Percentiles rank a stretch among this genome's conserved stretches.
Conservation (phyloP, 2,113 vertebrate genomes). For the Mionectes macconnelli region DNA sequence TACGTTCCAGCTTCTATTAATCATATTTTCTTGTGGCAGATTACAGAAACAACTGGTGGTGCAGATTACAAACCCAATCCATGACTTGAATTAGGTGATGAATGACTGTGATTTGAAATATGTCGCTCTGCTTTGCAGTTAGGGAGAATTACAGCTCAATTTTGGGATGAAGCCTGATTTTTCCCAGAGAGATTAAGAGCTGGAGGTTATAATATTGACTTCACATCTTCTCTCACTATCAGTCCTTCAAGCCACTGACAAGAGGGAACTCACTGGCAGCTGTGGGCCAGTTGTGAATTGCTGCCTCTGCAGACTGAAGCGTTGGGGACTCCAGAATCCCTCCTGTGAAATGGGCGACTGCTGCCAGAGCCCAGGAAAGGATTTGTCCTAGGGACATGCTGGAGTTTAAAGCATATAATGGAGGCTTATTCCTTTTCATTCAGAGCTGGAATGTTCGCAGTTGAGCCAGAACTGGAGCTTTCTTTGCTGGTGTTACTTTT, state of each 20-base stretch:
- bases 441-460: neutral
- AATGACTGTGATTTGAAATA: neutral
- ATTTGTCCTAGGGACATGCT: neutral
- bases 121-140: neutral
- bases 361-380: neutral
- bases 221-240: neutral
- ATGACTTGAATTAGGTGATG: neutral
- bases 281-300: neutral
- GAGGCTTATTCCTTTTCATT: neutral
- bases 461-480: neutral
- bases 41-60: rapidly evolving
- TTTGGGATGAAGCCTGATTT: neutral
- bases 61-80: neutral
- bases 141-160: neutral
- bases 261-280: neutral
- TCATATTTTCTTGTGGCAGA: neutral
- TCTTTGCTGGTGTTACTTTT: neutral
- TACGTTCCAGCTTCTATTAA: slow-evolving; percentile 13
- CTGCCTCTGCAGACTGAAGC: neutral
- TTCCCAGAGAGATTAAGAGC: neutral
- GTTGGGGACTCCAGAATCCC: neutral
- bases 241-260: neutral
- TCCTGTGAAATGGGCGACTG: neutral
- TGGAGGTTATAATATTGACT: neutral
- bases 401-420: neutral